Evolutionary conservation across 37 sponge, comb jelly and placozoan species (phyloP).

Genomic region (Cliona cf. orientalis): DNA sequence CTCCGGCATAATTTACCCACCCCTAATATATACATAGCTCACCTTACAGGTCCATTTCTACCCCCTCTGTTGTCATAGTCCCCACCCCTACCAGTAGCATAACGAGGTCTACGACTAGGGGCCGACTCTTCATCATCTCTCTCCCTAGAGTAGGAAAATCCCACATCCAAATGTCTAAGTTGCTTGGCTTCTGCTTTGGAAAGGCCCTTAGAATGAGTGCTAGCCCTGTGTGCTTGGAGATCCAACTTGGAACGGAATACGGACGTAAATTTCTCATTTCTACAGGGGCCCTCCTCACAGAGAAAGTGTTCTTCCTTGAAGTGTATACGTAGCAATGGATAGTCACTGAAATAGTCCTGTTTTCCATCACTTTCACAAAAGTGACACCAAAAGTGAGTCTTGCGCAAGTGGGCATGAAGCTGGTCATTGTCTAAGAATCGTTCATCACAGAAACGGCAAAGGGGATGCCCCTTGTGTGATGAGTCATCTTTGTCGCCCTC

Average conservation of each 20-base stretch:
- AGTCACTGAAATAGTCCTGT: conserved; percentile 75
- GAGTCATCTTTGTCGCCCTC: conserved; percentile 75
- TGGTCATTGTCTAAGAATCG: conserved; percentile 87
- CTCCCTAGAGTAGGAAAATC: conserved; percentile 37
- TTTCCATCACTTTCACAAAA: conserved; percentile 86
- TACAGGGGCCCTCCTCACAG: conserved; percentile 83
- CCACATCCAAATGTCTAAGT: conserved; percentile 55
- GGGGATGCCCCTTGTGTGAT: conserved; percentile 87
- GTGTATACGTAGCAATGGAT: conserved; percentile 58
- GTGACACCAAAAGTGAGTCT: conserved; percentile 92
- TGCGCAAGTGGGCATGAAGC: conserved; percentile 79
- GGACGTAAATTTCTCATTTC: conserved; percentile 64
- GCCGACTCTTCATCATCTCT: background rate
- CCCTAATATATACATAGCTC: background rate
- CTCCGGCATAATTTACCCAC: background rate
- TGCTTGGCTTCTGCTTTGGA: conserved; percentile 74
- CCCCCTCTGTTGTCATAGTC: background rate
- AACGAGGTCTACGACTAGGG: background rate
- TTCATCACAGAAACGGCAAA: conserved; percentile 87
- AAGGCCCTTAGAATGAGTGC: conserved; percentile 56
- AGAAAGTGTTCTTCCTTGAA: conserved; percentile 83
- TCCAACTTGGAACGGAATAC: conserved; percentile 85
- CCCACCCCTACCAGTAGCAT: background rate
- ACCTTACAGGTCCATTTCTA: no score
- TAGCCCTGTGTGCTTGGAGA: conserved; percentile 78